Base-by-base conservation (phyloP, 1,140 invertebrate genomes). In the Ericerus pela region DNA sequence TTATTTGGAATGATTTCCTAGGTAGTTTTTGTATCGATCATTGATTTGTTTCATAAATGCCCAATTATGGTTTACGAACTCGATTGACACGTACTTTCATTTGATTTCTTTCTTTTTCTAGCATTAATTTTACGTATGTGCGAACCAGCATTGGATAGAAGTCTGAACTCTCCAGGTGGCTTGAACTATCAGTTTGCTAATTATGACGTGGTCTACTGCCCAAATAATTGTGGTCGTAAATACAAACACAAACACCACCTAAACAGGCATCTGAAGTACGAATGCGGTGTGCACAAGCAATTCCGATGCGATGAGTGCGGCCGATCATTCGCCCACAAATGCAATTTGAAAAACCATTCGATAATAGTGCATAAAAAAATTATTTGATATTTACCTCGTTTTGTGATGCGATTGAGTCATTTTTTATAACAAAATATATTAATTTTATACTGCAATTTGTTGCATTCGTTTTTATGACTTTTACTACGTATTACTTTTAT, bases 231-330 rank as follows among this genome's bases (percentile, higher is more conserved):
- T 28, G 61, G 62, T 0, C 24, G 63, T 31, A 61, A 55, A 12
- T 66, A 66, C 36, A 64, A 63, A 30, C 61, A 63, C 22, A 43
- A 55, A 11, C 59, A 56, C 11, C 60, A 56, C 11, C 26, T 62
- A 8, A 56, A 38, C 12, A 22, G 61, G 11, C 62, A 64, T 36
- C 36, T 61, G 1, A 61, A 59, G 18, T 59, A 61, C 20, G 62
- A 64, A 33, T 64, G 61, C 37, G 61, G 61, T 1, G 55, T 58
- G 20, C 47, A 43, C 5, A 60, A 59, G 4, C 58, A 60, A 27
- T 64, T 62, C 33, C 51, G 51, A 14, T 64, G 62, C 52, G 62
- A 64, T 3, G 65, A 68, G 27, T 75, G 74, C 60, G 28, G 51
- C 22, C 30, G 36, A 2, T 14, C 6, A 2, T 57, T 57, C 36